Evolutionary conservation across 2,113 vertebrate genomes (phyloP).

Genomic region (Aptenodytes patagonicus): DNA sequence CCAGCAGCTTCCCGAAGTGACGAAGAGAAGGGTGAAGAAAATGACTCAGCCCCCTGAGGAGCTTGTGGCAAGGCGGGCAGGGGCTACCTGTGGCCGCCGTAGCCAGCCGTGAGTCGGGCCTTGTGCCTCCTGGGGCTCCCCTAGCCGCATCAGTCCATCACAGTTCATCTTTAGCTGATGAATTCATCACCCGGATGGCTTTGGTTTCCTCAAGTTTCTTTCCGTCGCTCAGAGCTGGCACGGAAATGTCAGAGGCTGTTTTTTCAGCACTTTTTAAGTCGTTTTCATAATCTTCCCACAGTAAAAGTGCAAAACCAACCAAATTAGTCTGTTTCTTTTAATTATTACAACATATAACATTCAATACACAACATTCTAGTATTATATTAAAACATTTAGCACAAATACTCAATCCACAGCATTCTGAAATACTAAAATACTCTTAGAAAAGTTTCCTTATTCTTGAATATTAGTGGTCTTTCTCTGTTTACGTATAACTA

Average conservation of each 20-base stretch:
- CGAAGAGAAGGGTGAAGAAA: background rate
- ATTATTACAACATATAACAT: background rate
- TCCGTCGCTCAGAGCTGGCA: fast-evolving
- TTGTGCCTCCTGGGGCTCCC: no score
- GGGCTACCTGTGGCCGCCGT: background rate
- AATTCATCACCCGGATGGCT: background rate
- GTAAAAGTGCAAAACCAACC: background rate
- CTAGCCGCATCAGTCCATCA: fast-evolving
- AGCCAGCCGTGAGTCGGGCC: fast-evolving
- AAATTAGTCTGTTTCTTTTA: background rate
- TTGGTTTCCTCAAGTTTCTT: background rate
- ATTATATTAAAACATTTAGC: background rate
- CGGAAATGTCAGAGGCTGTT: background rate
- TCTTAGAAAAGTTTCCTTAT: background rate
- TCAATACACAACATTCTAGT: background rate
- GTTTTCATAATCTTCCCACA: background rate
- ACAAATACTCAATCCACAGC: background rate
- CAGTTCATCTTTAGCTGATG: no score
- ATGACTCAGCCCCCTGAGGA: no score
- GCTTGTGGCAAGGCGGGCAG: background rate
- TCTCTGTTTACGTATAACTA: background rate
- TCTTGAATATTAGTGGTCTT: no score
- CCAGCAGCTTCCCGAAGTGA: background rate
- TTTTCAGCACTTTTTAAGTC: background rate
- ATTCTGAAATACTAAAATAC: background rate